Percentiles rank a stretch among this genome's conserved stretches.
phyloP scores from a whole-genome alignment of 1,140 invertebrate genomes.

The Aleiodes sp. region DNA sequence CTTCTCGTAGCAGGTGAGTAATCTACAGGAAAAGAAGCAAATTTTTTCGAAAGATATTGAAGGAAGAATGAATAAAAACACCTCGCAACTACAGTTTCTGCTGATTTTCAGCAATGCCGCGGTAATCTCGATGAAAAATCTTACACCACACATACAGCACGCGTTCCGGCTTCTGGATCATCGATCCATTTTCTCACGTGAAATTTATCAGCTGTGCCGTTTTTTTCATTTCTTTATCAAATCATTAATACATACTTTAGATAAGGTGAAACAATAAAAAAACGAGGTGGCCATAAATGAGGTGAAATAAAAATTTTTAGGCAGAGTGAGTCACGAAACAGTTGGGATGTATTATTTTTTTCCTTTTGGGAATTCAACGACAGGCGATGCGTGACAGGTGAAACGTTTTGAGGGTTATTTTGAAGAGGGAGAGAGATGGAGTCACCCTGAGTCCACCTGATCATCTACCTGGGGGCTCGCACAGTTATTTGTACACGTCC shows the following conservation, averaged over 20 bases:
- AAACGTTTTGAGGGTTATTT: constrained; percentile 30
- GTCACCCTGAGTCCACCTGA: constrained; percentile 31
- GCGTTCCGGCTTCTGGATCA: constrained; percentile 13
- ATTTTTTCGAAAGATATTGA: not conserved
- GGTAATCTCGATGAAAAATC: constrained; percentile 2
- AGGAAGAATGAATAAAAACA: too few relatives aligned
- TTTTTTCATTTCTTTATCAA: not conserved
- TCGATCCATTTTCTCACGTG: constrained; percentile 7
- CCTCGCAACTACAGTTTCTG: constrained; percentile 26
- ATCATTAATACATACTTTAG: not conserved
- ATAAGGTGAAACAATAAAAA: too few relatives aligned
- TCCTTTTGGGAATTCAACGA: not conserved
- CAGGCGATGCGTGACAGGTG: constrained; percentile 38
- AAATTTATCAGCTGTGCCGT: constrained; percentile 9
- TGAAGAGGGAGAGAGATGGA: too few relatives aligned
- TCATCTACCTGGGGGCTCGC: constrained; percentile 35
- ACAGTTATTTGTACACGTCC: not conserved
- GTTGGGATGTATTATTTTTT: constrained; percentile 24
- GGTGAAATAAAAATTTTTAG: not conserved
- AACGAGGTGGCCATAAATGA: too few relatives aligned
- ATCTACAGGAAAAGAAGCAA: not conserved
- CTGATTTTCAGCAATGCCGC: not conserved
- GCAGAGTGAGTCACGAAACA: constrained; percentile 25
- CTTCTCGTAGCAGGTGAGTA: constrained; percentile 51
- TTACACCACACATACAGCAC: not conserved